A percentile compares a stretch with the other conserved stretches of the same genome.
phyloP scores from a whole-genome alignment of 2,113 vertebrate genomes.

The Oriolus oriolus region DNA sequence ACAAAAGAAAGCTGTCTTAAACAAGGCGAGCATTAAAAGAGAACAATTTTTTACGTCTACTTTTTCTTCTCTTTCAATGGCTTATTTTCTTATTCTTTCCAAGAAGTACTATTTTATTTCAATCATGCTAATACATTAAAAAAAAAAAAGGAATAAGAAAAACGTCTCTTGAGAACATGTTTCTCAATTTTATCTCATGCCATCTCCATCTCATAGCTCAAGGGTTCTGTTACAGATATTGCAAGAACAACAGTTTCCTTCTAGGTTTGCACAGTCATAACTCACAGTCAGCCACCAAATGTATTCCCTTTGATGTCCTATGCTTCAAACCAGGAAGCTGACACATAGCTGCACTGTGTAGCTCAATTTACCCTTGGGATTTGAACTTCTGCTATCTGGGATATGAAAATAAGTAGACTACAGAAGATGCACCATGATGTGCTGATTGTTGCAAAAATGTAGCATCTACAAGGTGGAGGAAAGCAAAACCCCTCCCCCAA shows the following conservation, averaged over 20 bases:
- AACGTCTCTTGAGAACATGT: not conserved
- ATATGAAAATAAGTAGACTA: not conserved
- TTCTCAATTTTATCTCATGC: not conserved
- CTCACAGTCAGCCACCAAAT: not conserved
- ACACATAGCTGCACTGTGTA: not conserved
- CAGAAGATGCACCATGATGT: not conserved
- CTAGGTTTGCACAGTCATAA: slow-evolving; percentile 5
- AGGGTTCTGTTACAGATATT: not conserved
- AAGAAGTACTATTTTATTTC: not conserved
- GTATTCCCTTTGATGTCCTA: not conserved
- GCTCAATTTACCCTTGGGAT: not conserved
- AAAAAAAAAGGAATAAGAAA: not conserved
- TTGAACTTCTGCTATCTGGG: not conserved
- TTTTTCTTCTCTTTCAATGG: not conserved
- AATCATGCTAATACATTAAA: not conserved
- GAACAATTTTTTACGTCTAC: not conserved
- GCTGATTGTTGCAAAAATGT: not conserved
- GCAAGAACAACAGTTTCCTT: slow-evolving; percentile 1
- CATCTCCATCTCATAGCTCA: not conserved
- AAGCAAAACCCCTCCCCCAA: not conserved
- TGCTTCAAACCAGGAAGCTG: slow-evolving; percentile 1
- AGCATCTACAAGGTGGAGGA: not conserved
- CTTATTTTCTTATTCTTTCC: not conserved
- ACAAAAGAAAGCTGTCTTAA: slow-evolving; percentile 55
- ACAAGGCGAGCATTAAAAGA: not conserved